Base-by-base conservation (phyloP, 2,888 invertebrate species). In the Platycheirus rosarum region DNA sequence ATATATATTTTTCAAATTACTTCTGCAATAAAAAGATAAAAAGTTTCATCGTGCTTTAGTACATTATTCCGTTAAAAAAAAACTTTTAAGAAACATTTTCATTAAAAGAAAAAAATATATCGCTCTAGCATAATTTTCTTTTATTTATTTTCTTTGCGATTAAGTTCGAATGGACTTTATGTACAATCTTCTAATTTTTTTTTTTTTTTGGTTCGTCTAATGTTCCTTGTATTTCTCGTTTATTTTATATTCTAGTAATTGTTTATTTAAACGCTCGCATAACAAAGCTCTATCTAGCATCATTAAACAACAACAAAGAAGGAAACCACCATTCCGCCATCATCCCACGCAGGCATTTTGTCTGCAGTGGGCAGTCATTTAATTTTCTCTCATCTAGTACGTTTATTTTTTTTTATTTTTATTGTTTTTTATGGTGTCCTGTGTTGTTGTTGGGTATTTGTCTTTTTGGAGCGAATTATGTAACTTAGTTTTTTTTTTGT, bases 51-150 rank as follows among this genome's bases (percentile, higher is more conserved):
- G 92, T 99, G 99, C n/a, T n/a, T n/a, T n/a, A n/a, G n/a, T n/a
- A n/a, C n/a, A n/a, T n/a, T n/a, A n/a, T n/a, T 90, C 98, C 98
- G 98, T 91, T 29, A 90, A 89, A 53, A 7, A 20, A 74, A 46
- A 48, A 51, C 37, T 49, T 37, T 8, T 37, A 29, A n/a, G n/a
- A n/a, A n/a, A 26, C 32, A 46, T 18, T 63, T 32, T 11, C 11
- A 8, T n/a, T n/a, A n/a, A 2, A 26, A 11, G 23, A 23, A 37
- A n/a, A 20, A 18, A 35, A 35, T 8, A 53, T 8, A 32, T 29
- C 11, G 14, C 13, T 8, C 14, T n/a, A 48, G 16, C 62, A 51
- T 71, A 40, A 68, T 68, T 44, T 63, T 37, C 29, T 48, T 74
- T 76, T 78, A 73, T 78, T 73, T 73, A 68, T 68, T 73, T 74